Evolutionary conservation across 2,113 vertebrate genomes (phyloP), one percentile per base, ranked within the genome.

Genomic region (Machaerirhynchus nigripectus): DNA sequence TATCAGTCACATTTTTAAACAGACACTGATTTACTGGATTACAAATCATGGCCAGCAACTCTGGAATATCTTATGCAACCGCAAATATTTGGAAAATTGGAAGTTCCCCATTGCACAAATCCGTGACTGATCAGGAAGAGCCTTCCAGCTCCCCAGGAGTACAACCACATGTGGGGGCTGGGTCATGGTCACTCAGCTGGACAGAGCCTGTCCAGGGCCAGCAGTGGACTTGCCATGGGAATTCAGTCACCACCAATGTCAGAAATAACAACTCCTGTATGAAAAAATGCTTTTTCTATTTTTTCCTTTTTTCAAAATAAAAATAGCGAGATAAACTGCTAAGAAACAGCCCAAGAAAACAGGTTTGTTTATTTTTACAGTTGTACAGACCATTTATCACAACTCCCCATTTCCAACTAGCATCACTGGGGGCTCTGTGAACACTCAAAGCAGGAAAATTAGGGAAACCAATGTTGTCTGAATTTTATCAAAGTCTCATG

Each of bases 261-360:
- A 35, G 83, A 90, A 95, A 88, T 26, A 76, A 94, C 67, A 39
- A 88, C 49, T 50, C 26, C 31, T 0, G 2, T 6, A 15, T 8
- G 23, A 33, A 74, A 83, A 70, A 28, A 11, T 8, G 3, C 4
- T 13, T 78, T 55, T 87, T 74, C 31, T 47, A 22, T 17, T 37
- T 13, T 16, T 30, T 35, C 2, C 21, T 39, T 88, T 81, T 90
- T 55, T n/a, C n/a, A n/a, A n/a, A 92, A 93, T 94, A 86, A 94
- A 97, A 95, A 88, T n/a, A 67, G 26, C 4, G 57, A 87, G 31
- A 82, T 60, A 89, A 92, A 91, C 61, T 87, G 87, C 67, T 64
- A 93, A 89, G 87, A 71, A 83, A 85, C 11, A 77, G 68, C 74
- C 35, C 0, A 0, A 85, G n/a, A 69, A 87, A 83, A 42, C 68